Evolutionary conservation across 2,113 vertebrate species (phyloP).

Genomic region (Ursus arctos): DNA sequence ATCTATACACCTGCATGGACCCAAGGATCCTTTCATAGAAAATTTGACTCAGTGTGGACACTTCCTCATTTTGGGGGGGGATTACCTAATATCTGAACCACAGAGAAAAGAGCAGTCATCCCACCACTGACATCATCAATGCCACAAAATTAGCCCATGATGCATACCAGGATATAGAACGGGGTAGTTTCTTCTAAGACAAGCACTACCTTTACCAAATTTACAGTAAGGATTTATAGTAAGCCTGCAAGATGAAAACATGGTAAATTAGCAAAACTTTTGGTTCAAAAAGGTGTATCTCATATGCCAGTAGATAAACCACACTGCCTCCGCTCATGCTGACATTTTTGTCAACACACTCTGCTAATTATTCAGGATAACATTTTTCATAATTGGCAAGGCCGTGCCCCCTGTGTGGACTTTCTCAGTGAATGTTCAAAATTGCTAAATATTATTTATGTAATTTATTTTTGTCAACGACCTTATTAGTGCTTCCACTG

Average conservation of each 20-base stretch:
- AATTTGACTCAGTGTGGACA: not conserved
- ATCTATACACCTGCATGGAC: not conserved
- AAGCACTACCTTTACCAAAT: not conserved
- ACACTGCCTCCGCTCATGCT: not conserved
- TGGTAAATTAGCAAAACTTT: slow-evolving; percentile 58
- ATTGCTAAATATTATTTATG: slow-evolving; percentile 73
- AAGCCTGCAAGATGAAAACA: slow-evolving; percentile 13
- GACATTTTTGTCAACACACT: slow-evolving; percentile 74
- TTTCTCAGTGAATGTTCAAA: slow-evolving; percentile 70
- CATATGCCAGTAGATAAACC: slow-evolving; percentile 7
- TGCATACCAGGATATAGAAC: not conserved
- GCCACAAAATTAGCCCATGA: not conserved
- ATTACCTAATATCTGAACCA: not conserved
- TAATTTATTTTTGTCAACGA: slow-evolving; percentile 75
- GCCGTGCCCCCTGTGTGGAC: slow-evolving; percentile 12
- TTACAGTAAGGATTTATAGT: not conserved
- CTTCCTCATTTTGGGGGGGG: not conserved
- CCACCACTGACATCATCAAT: not conserved
- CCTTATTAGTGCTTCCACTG: slow-evolving; percentile 74
- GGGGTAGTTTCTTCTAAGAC: not conserved
- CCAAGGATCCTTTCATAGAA: fast-evolving
- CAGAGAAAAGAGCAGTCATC: not conserved
- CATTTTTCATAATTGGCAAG: slow-evolving; percentile 80
- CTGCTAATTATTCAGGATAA: slow-evolving; percentile 79
- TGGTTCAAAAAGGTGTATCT: slow-evolving; percentile 52